Base-by-base conservation (phyloP, 2,797 vertebrate genomes). In the Morus bassanus region DNA sequence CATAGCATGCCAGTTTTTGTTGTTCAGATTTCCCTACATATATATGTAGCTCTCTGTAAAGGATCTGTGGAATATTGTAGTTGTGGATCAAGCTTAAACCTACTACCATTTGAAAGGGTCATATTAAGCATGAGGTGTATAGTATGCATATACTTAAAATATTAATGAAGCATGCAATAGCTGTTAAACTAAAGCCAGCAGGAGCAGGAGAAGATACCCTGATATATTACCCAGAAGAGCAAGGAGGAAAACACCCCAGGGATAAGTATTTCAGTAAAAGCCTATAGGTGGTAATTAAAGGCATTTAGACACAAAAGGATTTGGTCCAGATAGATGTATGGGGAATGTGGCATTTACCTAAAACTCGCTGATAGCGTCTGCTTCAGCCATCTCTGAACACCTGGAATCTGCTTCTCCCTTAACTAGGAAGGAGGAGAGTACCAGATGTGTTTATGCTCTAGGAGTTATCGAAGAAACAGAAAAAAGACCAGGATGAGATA, bases 361-460 rank as follows among this genome's bases (percentile, higher is more conserved):
- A 88, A 88, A 57, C 27, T 59, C 7, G 4, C 41, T 39, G 21
- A 72, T 10, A 61, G n/a, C 1, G 10, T 54, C n/a, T 95, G n/a
- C 35, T 88, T 93, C 78, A 84, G 88, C 35, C 64, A n/a, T 87
- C 12, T 76, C 74, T 54, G 64, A 86, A 85, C 74, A 91, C 64
- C 80, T 91, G 83, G 63, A 77, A 86, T 64, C 54, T 73, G 51
- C 53, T 84, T 77, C 23, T 76, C 19, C 30, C 25, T 73, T 91
- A 81, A 50, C 53, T 53, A 35, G 50, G 39, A 82, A 87, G 39
- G 37, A 60, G 46, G 91, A 87, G 67, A 77, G 28, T 51, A 81
- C 60, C 88, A 95, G 91, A 91, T 88, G 73, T 84, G 63, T 91
- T 94, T 86, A 67, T 84, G 33, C 35, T 86, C 6, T 35, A n/a